Base-by-base conservation (phyloP, 2,113 vertebrate species). In the Rhea americana region DNA sequence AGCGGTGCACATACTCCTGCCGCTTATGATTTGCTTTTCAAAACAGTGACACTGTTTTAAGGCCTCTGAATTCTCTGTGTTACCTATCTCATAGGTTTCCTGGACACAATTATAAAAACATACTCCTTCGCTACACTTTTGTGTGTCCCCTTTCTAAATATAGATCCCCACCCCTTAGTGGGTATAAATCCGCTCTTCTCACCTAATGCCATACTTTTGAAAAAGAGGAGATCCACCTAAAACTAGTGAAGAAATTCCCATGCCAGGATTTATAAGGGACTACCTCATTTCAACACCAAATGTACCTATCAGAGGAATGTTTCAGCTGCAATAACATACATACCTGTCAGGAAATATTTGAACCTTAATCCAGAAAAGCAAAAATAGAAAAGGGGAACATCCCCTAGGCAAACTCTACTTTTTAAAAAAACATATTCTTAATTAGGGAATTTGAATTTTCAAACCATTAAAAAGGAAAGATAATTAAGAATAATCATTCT, bases 401-500 rank as follows among this genome's bases (percentile, higher is more conserved):
- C 0, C 1, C 59, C 13, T 85, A 7, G 51, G 24, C 59, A 83
- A 61, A 77, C 17, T 88, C 37, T 45, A 2, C 14, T 72, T 94
- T 90, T 41, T 67, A 47, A 85, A 87, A 87, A 81, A 87, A 75
- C 9, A 35, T 7, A 30, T 65, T 91, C 35, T 86, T 94, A 95
- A 86, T 91, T 92, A 87, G 62, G 22, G 21, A 59, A 82, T 21
- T 0, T 91, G 65, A 53, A 81, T 90, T 95, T 88, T 93, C 43
- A 90, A 92, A 50, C n/a, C 3, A 70, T 84, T 93, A 12, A 91
- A 83, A 85, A 75, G 1, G 11, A 89, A 90, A 91, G 39, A 7
- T 92, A 92, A 94, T 95, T 93, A 93, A 75, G 45, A 35, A 35
- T 35, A 35, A 74, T 72, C 1, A 70, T 86, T 94, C 73, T 78